Base-by-base conservation (phyloP, 2,888 invertebrate species). In the Epistrophe grossulariae region DNA sequence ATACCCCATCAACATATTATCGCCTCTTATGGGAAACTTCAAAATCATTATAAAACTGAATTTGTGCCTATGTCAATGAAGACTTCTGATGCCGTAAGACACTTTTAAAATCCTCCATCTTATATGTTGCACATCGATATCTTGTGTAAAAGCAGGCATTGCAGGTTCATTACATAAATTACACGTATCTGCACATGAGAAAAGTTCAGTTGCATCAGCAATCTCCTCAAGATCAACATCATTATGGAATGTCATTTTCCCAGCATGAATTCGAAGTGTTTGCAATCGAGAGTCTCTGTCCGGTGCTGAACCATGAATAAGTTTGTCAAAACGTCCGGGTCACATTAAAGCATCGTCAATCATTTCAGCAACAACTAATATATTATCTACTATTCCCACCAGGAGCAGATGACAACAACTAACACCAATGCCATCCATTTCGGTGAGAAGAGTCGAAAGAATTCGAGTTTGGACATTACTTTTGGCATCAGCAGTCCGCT, bases 131-230 rank as follows among this genome's bases (percentile, higher is more conserved):
- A 90, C 91, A 62, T 92, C 88, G 84, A 93, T 93, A 88, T 94
- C 92, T 55, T 93, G 93, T 57, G 94, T 93, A 88, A 96, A 92
- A 2, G 95, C 95, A 88, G 92, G 90, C 80, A 95, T 90, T 31
- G 94, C 96, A 3, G 95, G 95, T 92, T 95, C 95, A 89, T 94
- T 94, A 89, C 95, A 94, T 8, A 95, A 91, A 91, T 94, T 94
- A 89, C 94, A 93, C 28, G 95, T 91, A 91, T 95, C 95, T 17
- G 95, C 95, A n/a, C 95, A 95, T 19, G 95, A 94, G 90, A 92
- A 95, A 74, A 90, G 94, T 17, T 93, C 91, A 0, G 95, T 95
- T 74, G 89, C 90, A 7, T 89, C 62, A 1, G 94, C 94, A 50
- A 95, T 89, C 19, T 89, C 68, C 4, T 89, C 88, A 13, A 95